Conservation (phyloP, 2,797 vertebrate genomes). For the Clarias platycephalus region DNA sequence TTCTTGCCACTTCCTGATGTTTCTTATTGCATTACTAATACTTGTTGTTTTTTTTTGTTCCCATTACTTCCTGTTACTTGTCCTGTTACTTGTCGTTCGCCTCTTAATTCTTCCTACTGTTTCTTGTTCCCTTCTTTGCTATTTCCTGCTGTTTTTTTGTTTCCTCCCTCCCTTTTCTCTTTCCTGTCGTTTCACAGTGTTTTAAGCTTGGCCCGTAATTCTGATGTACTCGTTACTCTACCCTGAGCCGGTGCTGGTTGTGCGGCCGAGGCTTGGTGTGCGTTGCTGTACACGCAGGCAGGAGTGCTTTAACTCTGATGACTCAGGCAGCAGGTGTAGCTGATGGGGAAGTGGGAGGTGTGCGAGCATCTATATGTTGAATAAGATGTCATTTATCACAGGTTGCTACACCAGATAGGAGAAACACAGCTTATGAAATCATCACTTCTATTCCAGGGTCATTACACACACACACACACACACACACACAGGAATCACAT, state of each 20-base stretch:
- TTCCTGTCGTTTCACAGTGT: background rate
- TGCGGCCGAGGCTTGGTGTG: background rate
- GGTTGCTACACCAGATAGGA: background rate
- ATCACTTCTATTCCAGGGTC: background rate
- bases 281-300: background rate
- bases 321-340: background rate
- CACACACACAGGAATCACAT: background rate
- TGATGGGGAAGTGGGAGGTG: background rate
- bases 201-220: background rate
- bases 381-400: background rate
- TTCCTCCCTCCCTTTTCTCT: background rate
- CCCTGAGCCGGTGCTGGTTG: background rate
- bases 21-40: too few relatives aligned
- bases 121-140: background rate
- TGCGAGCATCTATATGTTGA: background rate
- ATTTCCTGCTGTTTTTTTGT: background rate
- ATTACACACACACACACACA: background rate
- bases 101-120: background rate
- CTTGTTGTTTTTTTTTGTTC: too few relatives aligned
- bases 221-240: background rate
- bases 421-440: background rate
- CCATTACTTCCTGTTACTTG: too few relatives aligned
- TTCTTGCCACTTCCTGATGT: too few relatives aligned
- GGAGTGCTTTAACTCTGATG: background rate
- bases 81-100: background rate